A percentile compares a stretch with the other conserved stretches of the same genome.
These are phyloP conservation scores for Ectropis crepuscularia DNA, from an alignment of 2,888 invertebrate genomes.

Conservation along the genomic window DNA sequence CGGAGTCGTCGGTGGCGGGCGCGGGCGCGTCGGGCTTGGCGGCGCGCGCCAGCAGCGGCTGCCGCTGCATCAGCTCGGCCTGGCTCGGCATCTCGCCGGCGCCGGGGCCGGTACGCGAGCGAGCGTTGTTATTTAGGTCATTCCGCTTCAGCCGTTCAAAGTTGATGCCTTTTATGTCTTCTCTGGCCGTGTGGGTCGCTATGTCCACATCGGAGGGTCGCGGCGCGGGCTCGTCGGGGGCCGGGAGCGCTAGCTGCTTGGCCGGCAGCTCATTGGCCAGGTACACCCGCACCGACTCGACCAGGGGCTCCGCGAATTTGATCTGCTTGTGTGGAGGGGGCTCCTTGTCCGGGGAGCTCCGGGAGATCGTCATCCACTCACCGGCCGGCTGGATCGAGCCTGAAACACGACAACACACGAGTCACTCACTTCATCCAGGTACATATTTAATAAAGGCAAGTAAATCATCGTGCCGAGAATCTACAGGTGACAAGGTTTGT, in stretches of 20 bases:
- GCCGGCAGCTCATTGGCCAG: conserved; percentile 73
- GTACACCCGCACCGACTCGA: conserved; percentile 79
- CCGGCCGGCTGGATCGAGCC: conserved; percentile 76
- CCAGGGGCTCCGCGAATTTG: conserved; percentile 76
- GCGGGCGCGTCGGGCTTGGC: conserved; percentile 71
- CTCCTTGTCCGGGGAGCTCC: conserved; percentile 74
- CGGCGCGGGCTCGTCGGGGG: conserved; percentile 39
- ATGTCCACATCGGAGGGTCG: conserved; percentile 73
- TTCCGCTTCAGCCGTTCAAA: conserved; percentile 77
- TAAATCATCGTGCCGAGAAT: no score
- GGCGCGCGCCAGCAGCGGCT: conserved; percentile 78
- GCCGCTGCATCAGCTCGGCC: conserved; percentile 82
- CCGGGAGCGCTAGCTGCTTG: conserved; percentile 65
- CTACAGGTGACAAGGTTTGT: no score
- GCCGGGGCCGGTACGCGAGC: conserved; percentile 38
- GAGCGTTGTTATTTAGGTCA: conserved; percentile 82
- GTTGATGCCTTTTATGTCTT: conserved; percentile 79
- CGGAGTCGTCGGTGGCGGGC: conserved; percentile 75
- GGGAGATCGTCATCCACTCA: conserved; percentile 84
- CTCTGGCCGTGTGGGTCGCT: conserved; percentile 68
- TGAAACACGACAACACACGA: conserved; percentile 58
- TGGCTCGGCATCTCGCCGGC: conserved; percentile 72
- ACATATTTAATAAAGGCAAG: neutral
- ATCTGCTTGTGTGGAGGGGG: conserved; percentile 73
- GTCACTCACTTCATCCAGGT: conserved; percentile 2